phyloP scores from a whole-genome alignment of 2,113 vertebrate species.

The Alosa alosa region DNA sequence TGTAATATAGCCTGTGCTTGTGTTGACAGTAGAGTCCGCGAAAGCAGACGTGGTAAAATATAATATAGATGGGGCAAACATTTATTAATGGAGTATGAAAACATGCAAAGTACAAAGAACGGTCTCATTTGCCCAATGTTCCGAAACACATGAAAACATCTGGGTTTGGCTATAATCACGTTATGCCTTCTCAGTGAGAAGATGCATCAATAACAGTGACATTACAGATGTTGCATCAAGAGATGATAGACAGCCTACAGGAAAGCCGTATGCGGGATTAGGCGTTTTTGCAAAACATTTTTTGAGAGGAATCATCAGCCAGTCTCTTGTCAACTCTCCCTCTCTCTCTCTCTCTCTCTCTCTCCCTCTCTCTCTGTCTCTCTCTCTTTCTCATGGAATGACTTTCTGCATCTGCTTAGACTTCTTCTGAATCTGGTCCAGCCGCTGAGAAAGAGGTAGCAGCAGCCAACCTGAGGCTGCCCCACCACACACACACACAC shows the following conservation, averaged over 20 bases:
- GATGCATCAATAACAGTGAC: constrained; percentile 1
- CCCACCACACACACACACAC: neutral
- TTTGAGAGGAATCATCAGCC: neutral
- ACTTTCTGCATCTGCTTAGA: constrained; percentile 6
- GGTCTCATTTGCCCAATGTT: neutral
- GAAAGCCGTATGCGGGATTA: neutral
- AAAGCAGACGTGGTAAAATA: no score
- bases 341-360: neutral
- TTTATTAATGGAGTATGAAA: neutral
- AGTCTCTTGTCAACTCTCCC: neutral
- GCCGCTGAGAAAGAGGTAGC: neutral
- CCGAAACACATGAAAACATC: neutral
- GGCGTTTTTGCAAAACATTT: no score
- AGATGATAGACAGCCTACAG: no score
- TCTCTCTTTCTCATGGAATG: neutral
- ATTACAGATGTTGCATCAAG: neutral
- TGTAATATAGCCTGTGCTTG: neutral
- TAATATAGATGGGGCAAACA: no score
- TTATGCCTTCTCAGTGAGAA: neutral
- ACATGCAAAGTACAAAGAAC: neutral
- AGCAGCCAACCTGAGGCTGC: neutral
- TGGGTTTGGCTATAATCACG: neutral
- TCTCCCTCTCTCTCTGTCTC: neutral
- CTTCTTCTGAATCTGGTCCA: neutral
- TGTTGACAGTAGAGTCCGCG: neutral